These are phyloP conservation scores for Fulica atra DNA, from an alignment of 2,113 vertebrate species.

Conservation along the genomic window DNA sequence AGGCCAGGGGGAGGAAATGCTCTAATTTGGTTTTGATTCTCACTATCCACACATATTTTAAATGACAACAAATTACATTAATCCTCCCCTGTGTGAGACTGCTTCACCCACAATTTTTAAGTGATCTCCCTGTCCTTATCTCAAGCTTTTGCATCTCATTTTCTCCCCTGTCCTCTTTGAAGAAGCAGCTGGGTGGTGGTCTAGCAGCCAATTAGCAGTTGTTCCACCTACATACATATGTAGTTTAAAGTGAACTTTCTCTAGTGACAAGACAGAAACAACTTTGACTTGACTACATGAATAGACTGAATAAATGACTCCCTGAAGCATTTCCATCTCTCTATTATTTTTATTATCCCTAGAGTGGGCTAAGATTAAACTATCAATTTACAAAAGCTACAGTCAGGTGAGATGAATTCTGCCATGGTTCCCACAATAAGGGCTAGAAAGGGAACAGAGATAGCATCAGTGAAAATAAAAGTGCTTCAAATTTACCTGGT, in stretches of 20 bases:
- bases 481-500: background rate
- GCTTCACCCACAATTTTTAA: background rate
- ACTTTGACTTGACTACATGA: background rate
- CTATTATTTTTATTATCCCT: background rate
- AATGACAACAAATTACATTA: background rate
- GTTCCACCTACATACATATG: rapidly evolving
- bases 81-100: background rate
- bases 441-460: background rate
- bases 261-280: background rate
- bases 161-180: background rate
- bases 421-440: background rate
- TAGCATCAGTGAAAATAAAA: background rate
- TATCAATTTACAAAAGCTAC: background rate
- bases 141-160: background rate
- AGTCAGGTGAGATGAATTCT: background rate
- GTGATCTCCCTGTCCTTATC: background rate
- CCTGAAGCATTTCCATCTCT: background rate
- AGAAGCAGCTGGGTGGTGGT: background rate
- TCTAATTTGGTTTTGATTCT: background rate
- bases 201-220: rapidly evolving
- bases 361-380: background rate
- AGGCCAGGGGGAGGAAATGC: background rate
- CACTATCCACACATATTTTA: background rate
- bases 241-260: background rate
- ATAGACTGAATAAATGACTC: background rate